These are phyloP conservation scores for Drosophila equinoxialis DNA, from an alignment of 1,140 invertebrate species.

Conservation along the genomic window DNA sequence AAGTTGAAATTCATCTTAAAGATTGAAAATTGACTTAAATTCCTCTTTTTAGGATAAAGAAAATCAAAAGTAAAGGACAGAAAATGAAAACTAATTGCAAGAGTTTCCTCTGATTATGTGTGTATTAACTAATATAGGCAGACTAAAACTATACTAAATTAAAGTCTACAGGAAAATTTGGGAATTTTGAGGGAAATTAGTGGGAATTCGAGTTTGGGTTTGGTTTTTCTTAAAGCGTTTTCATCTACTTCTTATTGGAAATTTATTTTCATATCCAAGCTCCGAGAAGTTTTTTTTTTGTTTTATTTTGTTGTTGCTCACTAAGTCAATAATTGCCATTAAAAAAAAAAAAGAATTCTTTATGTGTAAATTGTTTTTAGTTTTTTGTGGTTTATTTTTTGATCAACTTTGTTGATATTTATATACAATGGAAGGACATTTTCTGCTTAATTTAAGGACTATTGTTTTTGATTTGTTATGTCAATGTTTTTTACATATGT, in stretches of 20 bases:
- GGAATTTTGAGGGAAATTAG: not conserved
- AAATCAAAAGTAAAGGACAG: too few relatives aligned
- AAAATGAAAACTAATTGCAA: too few relatives aligned
- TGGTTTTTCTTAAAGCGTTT: too few relatives aligned
- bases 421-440: too few relatives aligned
- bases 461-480: not conserved
- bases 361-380: too few relatives aligned
- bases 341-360: not conserved
- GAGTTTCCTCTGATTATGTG: too few relatives aligned
- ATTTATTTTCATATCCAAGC: not conserved
- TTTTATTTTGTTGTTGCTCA: too few relatives aligned
- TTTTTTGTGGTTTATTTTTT: too few relatives aligned
- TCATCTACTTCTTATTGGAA: not conserved
- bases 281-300: not conserved
- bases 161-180: not conserved
- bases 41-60: too few relatives aligned
- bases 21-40: too few relatives aligned
- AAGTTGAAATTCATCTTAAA: too few relatives aligned
- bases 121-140: not conserved
- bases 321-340: constrained; percentile 8
- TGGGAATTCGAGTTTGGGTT: not conserved
- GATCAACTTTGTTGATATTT: too few relatives aligned
- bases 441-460: not conserved
- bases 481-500: not conserved
- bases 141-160: not conserved